Base-by-base conservation (phyloP, 2,113 vertebrate species). In the Sinocyclocheilus maitianheensis region DNA sequence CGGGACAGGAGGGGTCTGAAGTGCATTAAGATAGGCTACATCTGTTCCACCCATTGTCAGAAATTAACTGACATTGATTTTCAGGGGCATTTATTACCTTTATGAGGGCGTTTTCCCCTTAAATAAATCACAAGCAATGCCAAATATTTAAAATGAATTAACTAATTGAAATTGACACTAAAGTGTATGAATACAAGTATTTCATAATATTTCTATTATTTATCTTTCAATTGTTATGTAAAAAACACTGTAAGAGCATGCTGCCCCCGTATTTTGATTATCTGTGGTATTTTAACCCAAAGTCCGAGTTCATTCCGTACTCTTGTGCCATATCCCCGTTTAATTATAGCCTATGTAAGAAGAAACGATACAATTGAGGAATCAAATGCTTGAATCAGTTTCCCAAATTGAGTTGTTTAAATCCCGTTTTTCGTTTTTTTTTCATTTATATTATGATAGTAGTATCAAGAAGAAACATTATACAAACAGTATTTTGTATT, bases 11-110 rank as follows among this genome's bases (percentile, higher is more conserved):
- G 3, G 26, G 48, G 16, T 76, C 22, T 46, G 22, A 24, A 16
- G 40, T 81, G 34, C 58, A 81, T 80, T 63, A 80, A 53, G n/a
- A 30, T 53, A 37, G 37, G 37, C 37, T 37, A 48, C 46, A 77
- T 77, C 51, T 77, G 48, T 55, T 30, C 46, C 26, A 10, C 9
- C 26, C 76, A 77, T 10, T 55, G 51, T 34, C 76, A 77, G 76
- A 55, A 55, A 30, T 55, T 4, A 55, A 77, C 46, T 77, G 24
- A 4, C 7, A 77, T 53, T 53, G 76, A 77, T 55, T 55, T 55
- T 55, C 24, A 30, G 51, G 51, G 46, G n/a, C n/a, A 55, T 77
- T 77, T 53, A 34, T 77, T 2, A 55, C n/a, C 74, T 24, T 16
- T 34, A 16, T 69, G 26, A 69, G 65, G 26, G n/a, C 69, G 34